phyloP scores from a whole-genome alignment of 2,113 vertebrate species.

The Protobothrops mucrosquamatus region DNA sequence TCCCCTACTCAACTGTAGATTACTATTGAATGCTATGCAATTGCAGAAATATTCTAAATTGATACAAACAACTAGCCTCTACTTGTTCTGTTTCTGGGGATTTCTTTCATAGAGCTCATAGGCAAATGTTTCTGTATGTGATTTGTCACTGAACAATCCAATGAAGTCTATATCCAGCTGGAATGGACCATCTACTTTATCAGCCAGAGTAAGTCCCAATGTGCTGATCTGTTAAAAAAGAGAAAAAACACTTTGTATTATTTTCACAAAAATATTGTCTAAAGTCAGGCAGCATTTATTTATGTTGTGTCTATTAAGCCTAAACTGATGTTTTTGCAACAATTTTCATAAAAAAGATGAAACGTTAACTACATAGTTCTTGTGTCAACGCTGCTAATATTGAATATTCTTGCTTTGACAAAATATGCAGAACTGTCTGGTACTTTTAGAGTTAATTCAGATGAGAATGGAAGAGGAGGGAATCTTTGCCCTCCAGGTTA shows the following conservation, averaged over 20 bases:
- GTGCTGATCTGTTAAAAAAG: slow-evolving; percentile 78
- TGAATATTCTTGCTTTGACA: too few species aligned
- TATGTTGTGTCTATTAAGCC: background rate
- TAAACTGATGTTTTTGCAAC: background rate
- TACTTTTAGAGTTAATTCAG: too few species aligned
- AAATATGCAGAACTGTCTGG: too few species aligned
- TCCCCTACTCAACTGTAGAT: background rate
- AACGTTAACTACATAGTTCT: background rate
- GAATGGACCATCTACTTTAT: slow-evolving; percentile 88
- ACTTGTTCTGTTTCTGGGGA: slow-evolving; percentile 33
- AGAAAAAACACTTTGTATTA: background rate
- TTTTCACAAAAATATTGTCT: background rate
- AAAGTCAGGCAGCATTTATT: background rate
- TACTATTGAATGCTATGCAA: background rate
- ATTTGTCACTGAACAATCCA: slow-evolving; percentile 78
- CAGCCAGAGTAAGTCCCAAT: slow-evolving; percentile 88
- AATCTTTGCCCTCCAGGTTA: too few species aligned
- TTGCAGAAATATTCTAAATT: background rate
- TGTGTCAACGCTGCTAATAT: too few species aligned
- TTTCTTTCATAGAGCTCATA: slow-evolving; percentile 84
- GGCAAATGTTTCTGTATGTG: slow-evolving; percentile 89
- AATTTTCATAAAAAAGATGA: background rate
- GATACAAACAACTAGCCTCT: background rate
- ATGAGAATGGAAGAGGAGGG: too few species aligned
- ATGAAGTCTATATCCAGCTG: slow-evolving; percentile 94